These are phyloP conservation scores for Agrotis exclamationis DNA, from an alignment of 2,888 invertebrate genomes.

Conservation along the genomic window DNA sequence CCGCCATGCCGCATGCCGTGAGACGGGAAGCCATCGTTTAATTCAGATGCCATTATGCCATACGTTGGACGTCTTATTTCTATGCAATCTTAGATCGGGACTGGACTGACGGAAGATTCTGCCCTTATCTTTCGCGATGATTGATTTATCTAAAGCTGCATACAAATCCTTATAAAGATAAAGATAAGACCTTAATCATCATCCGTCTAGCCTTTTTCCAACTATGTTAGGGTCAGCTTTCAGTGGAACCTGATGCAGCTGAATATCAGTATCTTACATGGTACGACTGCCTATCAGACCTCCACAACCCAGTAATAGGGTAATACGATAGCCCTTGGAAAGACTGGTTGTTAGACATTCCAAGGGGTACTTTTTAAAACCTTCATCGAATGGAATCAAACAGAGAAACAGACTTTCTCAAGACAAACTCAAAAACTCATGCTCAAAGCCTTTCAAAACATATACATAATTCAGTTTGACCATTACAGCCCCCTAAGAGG, in stretches of 20 bases:
- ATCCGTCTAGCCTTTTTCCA: too few species aligned
- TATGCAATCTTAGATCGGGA: slow-evolving; percentile 36
- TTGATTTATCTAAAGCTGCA: background rate
- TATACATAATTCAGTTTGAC: too few species aligned
- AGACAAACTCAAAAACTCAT: too few species aligned
- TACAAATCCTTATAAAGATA: background rate
- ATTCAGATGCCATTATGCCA: slow-evolving; percentile 54
- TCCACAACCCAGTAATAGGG: background rate
- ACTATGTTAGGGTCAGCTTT: too few species aligned
- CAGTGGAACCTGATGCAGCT: too few species aligned
- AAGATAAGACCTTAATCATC: too few species aligned
- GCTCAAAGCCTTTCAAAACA: too few species aligned
- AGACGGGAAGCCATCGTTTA: slow-evolving; percentile 59
- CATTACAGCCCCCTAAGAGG: too few species aligned
- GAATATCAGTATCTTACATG: too few species aligned
- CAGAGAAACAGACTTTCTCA: background rate
- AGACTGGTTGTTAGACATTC: background rate
- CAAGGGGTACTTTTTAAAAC: too few species aligned
- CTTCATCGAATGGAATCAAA: background rate
- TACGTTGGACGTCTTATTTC: slow-evolving; percentile 58
- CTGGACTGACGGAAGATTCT: background rate
- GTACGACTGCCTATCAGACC: too few species aligned
- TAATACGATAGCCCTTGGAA: background rate
- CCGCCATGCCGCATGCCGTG: slow-evolving; percentile 29
- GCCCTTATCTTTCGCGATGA: background rate